These are phyloP conservation scores for Nilaparvata lugens DNA, from an alignment of 1,140 invertebrate species.

Conservation along the genomic window DNA sequence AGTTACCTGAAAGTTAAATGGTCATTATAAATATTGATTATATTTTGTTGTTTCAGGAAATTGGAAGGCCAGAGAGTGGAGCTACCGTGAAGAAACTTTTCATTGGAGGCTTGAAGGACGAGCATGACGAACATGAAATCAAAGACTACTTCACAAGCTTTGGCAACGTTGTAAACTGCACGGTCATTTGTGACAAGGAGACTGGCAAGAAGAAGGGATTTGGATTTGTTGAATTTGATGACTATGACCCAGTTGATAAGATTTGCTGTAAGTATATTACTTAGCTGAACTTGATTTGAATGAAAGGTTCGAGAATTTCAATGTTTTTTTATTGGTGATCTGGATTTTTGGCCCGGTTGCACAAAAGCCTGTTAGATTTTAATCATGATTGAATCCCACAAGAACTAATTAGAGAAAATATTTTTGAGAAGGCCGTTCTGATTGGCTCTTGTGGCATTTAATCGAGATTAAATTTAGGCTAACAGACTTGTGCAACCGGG, in stretches of 20 bases:
- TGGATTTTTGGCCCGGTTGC: slow-evolving; percentile 32
- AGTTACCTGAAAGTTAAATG: too few species aligned
- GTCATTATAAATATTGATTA: slow-evolving; percentile 3
- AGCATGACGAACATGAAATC: slow-evolving; percentile 80
- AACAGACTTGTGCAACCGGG: slow-evolving; percentile 21
- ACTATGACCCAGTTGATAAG: slow-evolving; percentile 94
- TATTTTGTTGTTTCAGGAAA: slow-evolving; percentile 46
- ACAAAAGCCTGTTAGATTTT: too few species aligned
- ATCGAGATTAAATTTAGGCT: slow-evolving; percentile 48
- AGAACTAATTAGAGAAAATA: too few species aligned
- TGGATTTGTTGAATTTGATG: slow-evolving; percentile 92
- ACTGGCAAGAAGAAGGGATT: slow-evolving; percentile 88
- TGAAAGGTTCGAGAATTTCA: not conserved
- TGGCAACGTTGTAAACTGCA: slow-evolving; percentile 75
- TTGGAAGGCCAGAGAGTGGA: slow-evolving; percentile 79
- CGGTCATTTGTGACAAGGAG: slow-evolving; percentile 85
- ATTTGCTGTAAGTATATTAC: slow-evolving; percentile 62
- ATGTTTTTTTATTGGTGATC: not conserved
- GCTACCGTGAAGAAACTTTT: slow-evolving; percentile 93
- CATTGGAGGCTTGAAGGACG: slow-evolving; percentile 84
- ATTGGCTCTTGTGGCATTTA: too few species aligned
- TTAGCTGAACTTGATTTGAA: not conserved
- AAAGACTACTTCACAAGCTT: slow-evolving; percentile 75
- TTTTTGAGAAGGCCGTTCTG: too few species aligned
- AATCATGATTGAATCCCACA: too few species aligned